A percentile compares a stretch with the other conserved stretches of the same genome.
These are phyloP conservation scores for Indri indri DNA, from an alignment of 2,113 vertebrate species.

Conservation along the genomic window DNA sequence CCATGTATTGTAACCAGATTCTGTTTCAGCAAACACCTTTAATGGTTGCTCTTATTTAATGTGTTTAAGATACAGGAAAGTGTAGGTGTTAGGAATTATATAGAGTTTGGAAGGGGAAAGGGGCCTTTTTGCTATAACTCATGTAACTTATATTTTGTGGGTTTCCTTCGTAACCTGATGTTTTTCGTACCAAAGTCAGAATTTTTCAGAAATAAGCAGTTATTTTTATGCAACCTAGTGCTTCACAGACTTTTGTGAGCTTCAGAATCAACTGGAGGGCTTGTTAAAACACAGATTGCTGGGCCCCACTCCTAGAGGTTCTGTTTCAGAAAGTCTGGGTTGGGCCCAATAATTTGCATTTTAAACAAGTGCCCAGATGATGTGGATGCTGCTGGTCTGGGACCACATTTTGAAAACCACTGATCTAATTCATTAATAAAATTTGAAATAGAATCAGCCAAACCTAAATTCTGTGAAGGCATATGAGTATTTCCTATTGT, in stretches of 20 bases:
- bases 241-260: background rate
- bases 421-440: background rate
- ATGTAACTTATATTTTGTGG: conserved; percentile 18
- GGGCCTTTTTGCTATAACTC: background rate
- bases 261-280: background rate
- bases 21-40: conserved; percentile 26
- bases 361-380: background rate
- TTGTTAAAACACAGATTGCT: conserved; percentile 27
- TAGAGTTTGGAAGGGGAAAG: conserved; percentile 11
- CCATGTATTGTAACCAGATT: background rate
- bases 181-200: conserved; percentile 15
- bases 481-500: conserved; percentile 1
- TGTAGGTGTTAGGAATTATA: conserved; percentile 13
- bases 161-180: conserved; percentile 6
- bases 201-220: conserved; percentile 27
- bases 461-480: conserved; percentile 14
- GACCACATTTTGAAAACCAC: background rate
- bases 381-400: background rate
- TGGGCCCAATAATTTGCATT: background rate
- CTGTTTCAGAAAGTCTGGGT: background rate
- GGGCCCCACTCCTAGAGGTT: background rate
- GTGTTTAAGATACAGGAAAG: background rate
- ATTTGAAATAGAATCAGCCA: conserved; percentile 3
- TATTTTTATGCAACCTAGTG: conserved; percentile 35
- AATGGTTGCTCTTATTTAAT: background rate